phyloP scores from a whole-genome alignment of 1,140 invertebrate species.

The Orchestia grillus region DNA sequence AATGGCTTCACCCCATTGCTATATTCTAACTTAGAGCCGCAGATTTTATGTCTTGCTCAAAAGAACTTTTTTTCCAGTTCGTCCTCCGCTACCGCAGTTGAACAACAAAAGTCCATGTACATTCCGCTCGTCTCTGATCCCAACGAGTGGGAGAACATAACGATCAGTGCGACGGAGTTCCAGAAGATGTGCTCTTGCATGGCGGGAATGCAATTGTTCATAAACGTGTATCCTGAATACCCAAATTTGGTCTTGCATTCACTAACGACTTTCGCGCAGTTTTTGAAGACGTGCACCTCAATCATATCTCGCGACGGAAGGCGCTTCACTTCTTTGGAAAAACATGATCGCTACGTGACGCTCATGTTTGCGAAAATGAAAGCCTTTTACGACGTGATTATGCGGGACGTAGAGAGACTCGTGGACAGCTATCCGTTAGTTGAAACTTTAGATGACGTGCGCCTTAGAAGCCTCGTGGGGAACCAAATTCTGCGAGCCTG shows the following conservation, averaged over 20 bases:
- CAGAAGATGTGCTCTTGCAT: not conserved
- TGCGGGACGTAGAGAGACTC: not conserved
- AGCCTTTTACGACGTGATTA: not conserved
- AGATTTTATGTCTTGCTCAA: not conserved
- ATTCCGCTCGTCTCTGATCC: not conserved
- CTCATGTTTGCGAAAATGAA: not conserved
- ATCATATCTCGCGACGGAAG: not conserved
- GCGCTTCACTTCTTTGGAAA: not conserved
- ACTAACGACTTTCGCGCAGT: not conserved
- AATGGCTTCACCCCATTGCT: too few relatives aligned
- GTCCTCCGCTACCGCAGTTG: not conserved
- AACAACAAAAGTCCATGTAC: not conserved
- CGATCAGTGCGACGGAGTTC: not conserved
- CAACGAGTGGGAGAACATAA: not conserved
- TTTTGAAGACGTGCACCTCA: not conserved
- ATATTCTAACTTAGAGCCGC: too few relatives aligned
- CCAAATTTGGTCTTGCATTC: not conserved
- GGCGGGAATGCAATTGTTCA: not conserved
- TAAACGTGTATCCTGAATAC: not conserved
- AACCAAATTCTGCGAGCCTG: too few relatives aligned
- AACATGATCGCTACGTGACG: not conserved
- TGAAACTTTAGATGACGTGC: not conserved
- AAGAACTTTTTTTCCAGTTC: not conserved
- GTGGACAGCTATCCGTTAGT: not conserved
- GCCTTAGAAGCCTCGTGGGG: not conserved